Evolutionary conservation across 2,888 invertebrate species (phyloP), one percentile per base, ranked within the genome.

Genomic region (Beris chalybata): DNA sequence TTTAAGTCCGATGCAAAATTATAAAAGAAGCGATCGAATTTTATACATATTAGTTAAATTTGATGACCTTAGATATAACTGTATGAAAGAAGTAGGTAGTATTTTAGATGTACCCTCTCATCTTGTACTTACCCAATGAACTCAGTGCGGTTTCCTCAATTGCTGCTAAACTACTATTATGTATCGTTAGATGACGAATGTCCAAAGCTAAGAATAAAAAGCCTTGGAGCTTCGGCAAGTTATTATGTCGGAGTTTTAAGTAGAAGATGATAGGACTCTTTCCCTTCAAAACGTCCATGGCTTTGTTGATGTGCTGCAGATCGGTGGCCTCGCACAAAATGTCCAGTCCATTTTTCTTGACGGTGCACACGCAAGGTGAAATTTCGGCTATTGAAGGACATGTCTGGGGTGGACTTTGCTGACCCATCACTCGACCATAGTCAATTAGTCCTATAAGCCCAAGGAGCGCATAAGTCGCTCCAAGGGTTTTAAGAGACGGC

Each of bases 311-410:
- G 75, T 91, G 90, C 71, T 85, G 84, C 73, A 89, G 86, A 77
- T 93, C 92, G 63, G 93, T 93, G 74, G 89, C 89, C 83, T 94
- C 93, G 85, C 94, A 95, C 71, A 92, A 85, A 71, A 95, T 89
- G 78, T 95, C 94, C 73, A 95, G 84, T 54, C 93, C 93, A 75
- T 92, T 91, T 82, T 92, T 93, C 82, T 93, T 93, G 72, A 93
- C 90, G 72, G 87, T 87, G 79, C 94, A 95, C 72, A 86, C 84
- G 82, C 94, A 95, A 43, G 93, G 93, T 61, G 87, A 81, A 75
- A 93, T 90, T 69, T 90, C 91, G 76, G 81, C 82, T 72, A 87
- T 86, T 69, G 88, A 82, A 54, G 93, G 93, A 80, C 92, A 92
- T 78, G 89, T 88, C 81, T 90, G 90, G 72, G 84, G 76, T 12